A percentile compares a stretch with the other conserved stretches of the same genome.
Conservation (phyloP, 2,888 invertebrate genomes). For the Ametastegia equiseti region DNA sequence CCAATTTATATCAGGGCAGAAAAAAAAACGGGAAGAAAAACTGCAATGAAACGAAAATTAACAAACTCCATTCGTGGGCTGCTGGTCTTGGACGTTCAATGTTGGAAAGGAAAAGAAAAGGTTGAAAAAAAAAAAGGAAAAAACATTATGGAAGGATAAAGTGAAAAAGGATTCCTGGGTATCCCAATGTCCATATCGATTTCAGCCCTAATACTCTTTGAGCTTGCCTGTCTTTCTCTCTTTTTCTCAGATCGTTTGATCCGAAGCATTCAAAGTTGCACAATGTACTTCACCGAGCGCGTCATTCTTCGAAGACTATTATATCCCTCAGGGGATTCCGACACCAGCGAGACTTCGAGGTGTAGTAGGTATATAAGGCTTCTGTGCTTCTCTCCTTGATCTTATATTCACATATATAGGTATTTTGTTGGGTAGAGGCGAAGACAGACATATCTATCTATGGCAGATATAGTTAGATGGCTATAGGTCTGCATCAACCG, state of each 20-base stretch:
- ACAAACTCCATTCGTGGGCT: not conserved
- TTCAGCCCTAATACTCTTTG: not conserved
- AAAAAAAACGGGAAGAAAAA: not conserved
- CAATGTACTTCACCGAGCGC: not conserved
- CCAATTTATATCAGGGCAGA: slow-evolving; percentile 25
- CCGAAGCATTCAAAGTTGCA: slow-evolving; percentile 12
- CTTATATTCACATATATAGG: not conserved
- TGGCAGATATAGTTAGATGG: too few species aligned
- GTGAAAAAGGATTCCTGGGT: not conserved
- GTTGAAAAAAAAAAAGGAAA: too few species aligned
- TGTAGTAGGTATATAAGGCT: not conserved
- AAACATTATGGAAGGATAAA: too few species aligned
- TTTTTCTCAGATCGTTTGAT: not conserved
- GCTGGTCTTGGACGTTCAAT: too few species aligned
- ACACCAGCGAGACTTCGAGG: not conserved
- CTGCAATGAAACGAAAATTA: not conserved
- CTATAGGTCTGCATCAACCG: not conserved
- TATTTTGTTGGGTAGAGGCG: too few species aligned
- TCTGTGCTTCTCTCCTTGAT: not conserved
- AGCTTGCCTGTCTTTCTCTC: not conserved
- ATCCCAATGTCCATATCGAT: not conserved
- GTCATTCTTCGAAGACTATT: not conserved
- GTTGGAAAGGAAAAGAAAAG: too few species aligned
- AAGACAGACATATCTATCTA: not conserved
- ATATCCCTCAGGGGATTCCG: not conserved